phyloP scores from a whole-genome alignment of 2,888 invertebrate genomes.

The Oegoconia quadripuncta region DNA sequence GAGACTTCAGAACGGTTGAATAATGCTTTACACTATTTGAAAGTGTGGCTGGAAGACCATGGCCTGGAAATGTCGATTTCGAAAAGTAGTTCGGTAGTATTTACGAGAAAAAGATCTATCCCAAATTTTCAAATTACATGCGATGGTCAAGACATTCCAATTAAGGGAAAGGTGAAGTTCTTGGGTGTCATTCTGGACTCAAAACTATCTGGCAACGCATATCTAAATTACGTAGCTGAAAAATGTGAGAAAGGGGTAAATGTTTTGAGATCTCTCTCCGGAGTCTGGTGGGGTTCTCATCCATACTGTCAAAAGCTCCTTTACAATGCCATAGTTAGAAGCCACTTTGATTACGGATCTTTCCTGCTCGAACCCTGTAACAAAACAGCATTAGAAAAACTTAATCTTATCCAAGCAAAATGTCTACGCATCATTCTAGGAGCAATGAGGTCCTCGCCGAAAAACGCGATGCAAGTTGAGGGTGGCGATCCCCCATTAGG shows the following conservation, averaged over 20 bases:
- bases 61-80: slow-evolving; percentile 8
- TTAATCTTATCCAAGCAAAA: slow-evolving; percentile 22
- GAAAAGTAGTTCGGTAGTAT: slow-evolving; percentile 9
- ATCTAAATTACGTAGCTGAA: slow-evolving; percentile 7
- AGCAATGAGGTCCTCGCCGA: slow-evolving; percentile 26
- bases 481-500: slow-evolving; percentile 8
- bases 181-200: slow-evolving; percentile 15
- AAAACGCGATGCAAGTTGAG: slow-evolving; percentile 12
- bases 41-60: slow-evolving; percentile 7
- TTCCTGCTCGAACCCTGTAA: slow-evolving; percentile 21
- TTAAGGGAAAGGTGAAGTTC: slow-evolving; percentile 6
- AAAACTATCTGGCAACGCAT: slow-evolving; percentile 7
- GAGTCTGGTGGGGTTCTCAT: slow-evolving; percentile 23
- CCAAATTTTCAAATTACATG: not conserved
- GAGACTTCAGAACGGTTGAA: slow-evolving; percentile 1
- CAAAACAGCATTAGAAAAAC: slow-evolving; percentile 7
- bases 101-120: slow-evolving; percentile 4
- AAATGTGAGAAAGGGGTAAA: slow-evolving; percentile 16
- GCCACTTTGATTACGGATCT: slow-evolving; percentile 23
- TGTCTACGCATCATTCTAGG: slow-evolving; percentile 21
- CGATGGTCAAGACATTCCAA: not conserved
- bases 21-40: slow-evolving; percentile 3
- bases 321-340: slow-evolving; percentile 22
- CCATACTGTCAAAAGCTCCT: slow-evolving; percentile 18
- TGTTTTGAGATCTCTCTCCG: slow-evolving; percentile 14